Evolutionary conservation across 2,797 vertebrate genomes (phyloP).

Genomic region (Linurgus olivaceus): DNA sequence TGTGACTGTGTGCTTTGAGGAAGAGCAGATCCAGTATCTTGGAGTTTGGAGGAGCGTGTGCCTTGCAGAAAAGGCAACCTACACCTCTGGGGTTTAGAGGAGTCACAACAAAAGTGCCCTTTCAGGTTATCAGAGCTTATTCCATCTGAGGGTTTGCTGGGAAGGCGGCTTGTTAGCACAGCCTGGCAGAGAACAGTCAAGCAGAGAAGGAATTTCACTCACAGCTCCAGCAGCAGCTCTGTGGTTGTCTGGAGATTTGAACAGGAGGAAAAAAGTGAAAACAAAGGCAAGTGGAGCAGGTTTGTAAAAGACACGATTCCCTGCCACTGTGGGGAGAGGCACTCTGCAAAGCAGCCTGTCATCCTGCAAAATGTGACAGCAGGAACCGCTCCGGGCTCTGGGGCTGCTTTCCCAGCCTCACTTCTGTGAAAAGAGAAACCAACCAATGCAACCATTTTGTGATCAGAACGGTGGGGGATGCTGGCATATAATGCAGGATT

Average conservation of each 20-base stretch:
- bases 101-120: not conserved
- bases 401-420: not conserved
- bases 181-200: not conserved
- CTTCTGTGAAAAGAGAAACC: not conserved
- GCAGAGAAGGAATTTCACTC: not conserved
- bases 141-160: not conserved
- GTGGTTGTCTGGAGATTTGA: not conserved
- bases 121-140: constrained; percentile 24
- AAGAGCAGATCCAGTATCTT: not conserved
- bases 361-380: accelerated
- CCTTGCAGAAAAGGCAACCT: constrained; percentile 10
- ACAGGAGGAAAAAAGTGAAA: not conserved
- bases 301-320: not conserved
- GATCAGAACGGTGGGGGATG: not conserved
- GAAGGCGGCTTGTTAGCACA: constrained; percentile 31
- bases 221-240: not conserved
- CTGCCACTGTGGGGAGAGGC: not conserved
- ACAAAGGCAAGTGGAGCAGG: not conserved
- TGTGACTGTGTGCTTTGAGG: not conserved
- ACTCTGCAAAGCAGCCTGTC: not conserved
- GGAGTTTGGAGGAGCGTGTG: not conserved
- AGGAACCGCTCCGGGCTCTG: not conserved
- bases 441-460: not conserved
- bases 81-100: not conserved
- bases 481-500: not conserved